phyloP scores from a whole-genome alignment of 2,888 invertebrate species.

The Tipula lateralis region DNA sequence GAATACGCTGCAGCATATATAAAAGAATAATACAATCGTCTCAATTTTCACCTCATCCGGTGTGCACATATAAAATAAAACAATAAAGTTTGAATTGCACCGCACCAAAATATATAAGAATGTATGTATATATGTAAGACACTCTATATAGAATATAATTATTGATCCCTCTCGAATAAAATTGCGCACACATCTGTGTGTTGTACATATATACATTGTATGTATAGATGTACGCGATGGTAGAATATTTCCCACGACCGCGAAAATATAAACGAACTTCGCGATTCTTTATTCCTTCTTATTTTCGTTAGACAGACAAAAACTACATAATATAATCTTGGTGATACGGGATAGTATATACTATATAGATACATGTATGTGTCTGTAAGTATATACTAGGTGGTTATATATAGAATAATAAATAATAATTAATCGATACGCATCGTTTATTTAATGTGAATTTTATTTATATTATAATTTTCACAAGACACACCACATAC shows the following conservation, averaged over 20 bases:
- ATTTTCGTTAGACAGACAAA: not conserved
- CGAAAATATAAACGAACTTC: not conserved
- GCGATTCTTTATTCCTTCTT: not conserved
- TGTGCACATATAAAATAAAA: not conserved
- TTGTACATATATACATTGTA: not conserved
- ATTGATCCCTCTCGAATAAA: constrained; percentile 1
- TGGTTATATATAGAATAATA: not conserved
- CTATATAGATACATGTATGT: not conserved
- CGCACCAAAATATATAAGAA: not conserved
- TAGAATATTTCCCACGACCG: constrained; percentile 15
- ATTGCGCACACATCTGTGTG: not conserved
- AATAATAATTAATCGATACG: constrained; percentile 24
- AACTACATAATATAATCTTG: not conserved
- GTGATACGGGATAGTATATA: not conserved
- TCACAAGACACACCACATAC: constrained; percentile 13
- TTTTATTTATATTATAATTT: constrained; percentile 11
- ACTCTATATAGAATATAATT: not conserved
- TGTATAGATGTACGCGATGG: too few relatives aligned
- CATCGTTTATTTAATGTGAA: constrained; percentile 19
- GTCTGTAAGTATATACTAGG: not conserved
- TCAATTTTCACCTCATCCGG: constrained; percentile 24
- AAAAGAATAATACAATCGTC: not conserved
- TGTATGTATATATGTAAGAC: not conserved
- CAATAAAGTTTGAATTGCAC: not conserved
- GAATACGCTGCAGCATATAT: not conserved